Conservation (phyloP, 2,888 invertebrate species). For the Seira ritae region DNA sequence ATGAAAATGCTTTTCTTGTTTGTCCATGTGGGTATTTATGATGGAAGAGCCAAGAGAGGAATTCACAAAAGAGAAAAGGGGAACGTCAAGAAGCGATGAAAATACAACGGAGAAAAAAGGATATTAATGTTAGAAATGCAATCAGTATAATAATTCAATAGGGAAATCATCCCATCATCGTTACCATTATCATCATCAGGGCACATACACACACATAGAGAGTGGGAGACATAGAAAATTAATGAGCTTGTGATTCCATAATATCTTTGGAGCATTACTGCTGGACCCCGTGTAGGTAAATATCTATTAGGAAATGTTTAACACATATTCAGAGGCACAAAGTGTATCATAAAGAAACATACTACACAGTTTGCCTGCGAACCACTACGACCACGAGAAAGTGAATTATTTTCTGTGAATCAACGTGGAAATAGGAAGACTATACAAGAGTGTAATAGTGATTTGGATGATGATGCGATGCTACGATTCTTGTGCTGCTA, state of each 20-base stretch:
- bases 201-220: not conserved
- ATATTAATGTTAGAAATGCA: constrained; percentile 60
- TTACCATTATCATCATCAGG: constrained; percentile 45
- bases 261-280: constrained; percentile 22
- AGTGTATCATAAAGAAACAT: no score
- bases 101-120: constrained; percentile 35
- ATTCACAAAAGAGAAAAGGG: not conserved
- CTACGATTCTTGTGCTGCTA: not conserved
- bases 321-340: constrained; percentile 8
- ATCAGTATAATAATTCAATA: constrained; percentile 61
- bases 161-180: constrained; percentile 59
- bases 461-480: no score
- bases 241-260: constrained; percentile 56
- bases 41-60: constrained; percentile 1
- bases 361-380: no score
- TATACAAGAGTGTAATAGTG: no score
- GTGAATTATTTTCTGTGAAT: no score
- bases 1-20: constrained; percentile 28
- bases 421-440: no score
- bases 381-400: not conserved
- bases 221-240: constrained; percentile 45
- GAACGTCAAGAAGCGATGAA: constrained; percentile 28
- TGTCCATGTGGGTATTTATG: not conserved
- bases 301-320: constrained; percentile 15
- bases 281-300: not conserved